These are phyloP conservation scores for Athalia rosae DNA, from an alignment of 2,888 invertebrate genomes.

Conservation along the genomic window DNA sequence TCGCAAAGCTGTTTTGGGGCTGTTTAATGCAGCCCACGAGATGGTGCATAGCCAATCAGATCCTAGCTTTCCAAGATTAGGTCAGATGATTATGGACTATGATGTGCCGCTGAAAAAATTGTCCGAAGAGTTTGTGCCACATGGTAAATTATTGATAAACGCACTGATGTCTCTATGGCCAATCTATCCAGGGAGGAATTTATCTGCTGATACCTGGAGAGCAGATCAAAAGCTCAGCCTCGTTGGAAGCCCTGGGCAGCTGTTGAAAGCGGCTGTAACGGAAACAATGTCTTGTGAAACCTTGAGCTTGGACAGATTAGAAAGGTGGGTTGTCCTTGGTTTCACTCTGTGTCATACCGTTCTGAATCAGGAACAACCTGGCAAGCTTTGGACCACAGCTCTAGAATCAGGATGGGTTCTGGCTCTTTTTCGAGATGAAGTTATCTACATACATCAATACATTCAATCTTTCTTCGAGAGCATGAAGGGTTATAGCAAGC, in stretches of 20 bases:
- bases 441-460: conserved; percentile 95
- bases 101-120: conserved; percentile 96
- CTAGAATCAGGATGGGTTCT: conserved; percentile 96
- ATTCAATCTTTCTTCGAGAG: conserved; percentile 95
- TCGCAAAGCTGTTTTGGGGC: conserved; percentile 95
- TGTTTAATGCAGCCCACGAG: conserved; percentile 99
- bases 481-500: conserved; percentile 94
- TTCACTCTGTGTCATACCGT: conserved; percentile 93
- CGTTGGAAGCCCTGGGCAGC: conserved; percentile 94
- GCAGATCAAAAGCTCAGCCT: conserved; percentile 94
- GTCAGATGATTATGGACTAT: conserved; percentile 98
- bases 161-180: conserved; percentile 92
- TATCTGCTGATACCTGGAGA: conserved; percentile 95
- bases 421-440: conserved; percentile 97
- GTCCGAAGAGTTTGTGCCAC: conserved; percentile 97
- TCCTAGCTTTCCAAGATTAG: conserved; percentile 94
- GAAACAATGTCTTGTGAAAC: conserved; percentile 99
- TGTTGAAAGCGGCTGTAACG: conserved; percentile 95
- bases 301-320: conserved; percentile 94
- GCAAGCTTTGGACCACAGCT: conserved; percentile 93
- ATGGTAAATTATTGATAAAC: conserved; percentile 88
- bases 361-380: conserved; percentile 86
- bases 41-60: conserved; percentile 94
- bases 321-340: conserved; percentile 98
- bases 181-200: conserved; percentile 92